These are phyloP conservation scores for Cuniculus paca DNA, from an alignment of 2,797 vertebrate genomes.

Conservation along the genomic window DNA sequence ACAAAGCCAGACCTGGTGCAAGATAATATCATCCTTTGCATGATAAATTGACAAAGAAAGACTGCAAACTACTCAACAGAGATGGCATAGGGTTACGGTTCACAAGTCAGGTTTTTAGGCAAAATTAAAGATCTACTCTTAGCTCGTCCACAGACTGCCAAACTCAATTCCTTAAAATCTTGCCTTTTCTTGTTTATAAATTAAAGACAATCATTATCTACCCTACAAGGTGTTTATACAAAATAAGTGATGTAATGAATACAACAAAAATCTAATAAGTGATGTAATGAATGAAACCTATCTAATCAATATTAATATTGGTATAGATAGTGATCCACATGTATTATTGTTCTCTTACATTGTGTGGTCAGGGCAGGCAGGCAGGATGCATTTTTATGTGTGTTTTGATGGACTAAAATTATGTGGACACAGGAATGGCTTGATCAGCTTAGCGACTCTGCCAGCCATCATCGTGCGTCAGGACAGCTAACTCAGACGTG, in stretches of 20 bases:
- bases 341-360: neutral
- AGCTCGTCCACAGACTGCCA: neutral
- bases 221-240: neutral
- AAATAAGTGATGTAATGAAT: neutral
- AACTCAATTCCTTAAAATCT: neutral
- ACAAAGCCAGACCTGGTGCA: neutral
- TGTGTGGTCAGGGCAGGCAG: neutral
- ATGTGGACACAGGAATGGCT: neutral
- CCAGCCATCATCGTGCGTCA: neutral
- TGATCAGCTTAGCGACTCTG: neutral
- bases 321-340: no score
- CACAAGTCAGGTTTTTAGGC: neutral
- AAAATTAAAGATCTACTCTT: neutral
- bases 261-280: neutral
- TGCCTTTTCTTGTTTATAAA: neutral
- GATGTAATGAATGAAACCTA: neutral
- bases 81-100: neutral
- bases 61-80: neutral
- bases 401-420: neutral
- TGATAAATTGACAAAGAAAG: neutral
- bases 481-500: neutral
- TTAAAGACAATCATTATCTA: neutral
- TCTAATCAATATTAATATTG: neutral
- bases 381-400: neutral
- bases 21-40: neutral